Conservation (phyloP, 2,113 vertebrate genomes). For the Aythya baeri region DNA sequence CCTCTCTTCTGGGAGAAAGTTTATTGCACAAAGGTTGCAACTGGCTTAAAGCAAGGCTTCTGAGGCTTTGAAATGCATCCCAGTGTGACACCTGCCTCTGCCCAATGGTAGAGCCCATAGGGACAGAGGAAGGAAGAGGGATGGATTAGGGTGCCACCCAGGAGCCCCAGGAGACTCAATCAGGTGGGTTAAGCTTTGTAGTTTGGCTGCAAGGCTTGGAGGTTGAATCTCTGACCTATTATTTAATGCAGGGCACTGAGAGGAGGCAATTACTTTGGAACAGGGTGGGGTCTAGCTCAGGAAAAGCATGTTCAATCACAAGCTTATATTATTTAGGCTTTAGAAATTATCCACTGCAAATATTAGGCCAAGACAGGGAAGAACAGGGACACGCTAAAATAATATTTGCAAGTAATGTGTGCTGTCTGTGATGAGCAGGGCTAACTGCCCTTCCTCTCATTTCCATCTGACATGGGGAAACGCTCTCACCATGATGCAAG, state of each 20-base stretch:
- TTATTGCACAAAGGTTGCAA: not conserved
- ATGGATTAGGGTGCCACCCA: not conserved
- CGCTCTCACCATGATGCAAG: not conserved
- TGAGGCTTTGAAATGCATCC: slow-evolving; percentile 44
- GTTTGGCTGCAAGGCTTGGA: not conserved
- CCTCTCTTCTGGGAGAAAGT: slow-evolving; percentile 21
- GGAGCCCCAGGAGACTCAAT: not conserved
- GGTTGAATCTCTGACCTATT: not conserved
- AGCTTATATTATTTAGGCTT: not conserved
- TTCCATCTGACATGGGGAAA: not conserved
- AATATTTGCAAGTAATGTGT: not conserved
- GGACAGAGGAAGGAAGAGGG: not conserved
- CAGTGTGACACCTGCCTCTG: fast-evolving
- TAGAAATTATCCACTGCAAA: slow-evolving; percentile 13
- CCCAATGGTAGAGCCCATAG: not conserved
- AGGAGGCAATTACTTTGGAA: not conserved
- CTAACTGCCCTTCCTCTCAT: not conserved
- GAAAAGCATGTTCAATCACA: not conserved
- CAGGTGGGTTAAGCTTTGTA: fast-evolving
- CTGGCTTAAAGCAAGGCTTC: slow-evolving; percentile 5
- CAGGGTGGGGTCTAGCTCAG: not conserved
- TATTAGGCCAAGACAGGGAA: not conserved
- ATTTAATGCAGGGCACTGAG: not conserved
- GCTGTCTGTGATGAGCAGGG: not conserved
- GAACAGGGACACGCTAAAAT: not conserved